Base-by-base conservation (phyloP, 2,888 invertebrate species). In the Eristalis intricaria region DNA sequence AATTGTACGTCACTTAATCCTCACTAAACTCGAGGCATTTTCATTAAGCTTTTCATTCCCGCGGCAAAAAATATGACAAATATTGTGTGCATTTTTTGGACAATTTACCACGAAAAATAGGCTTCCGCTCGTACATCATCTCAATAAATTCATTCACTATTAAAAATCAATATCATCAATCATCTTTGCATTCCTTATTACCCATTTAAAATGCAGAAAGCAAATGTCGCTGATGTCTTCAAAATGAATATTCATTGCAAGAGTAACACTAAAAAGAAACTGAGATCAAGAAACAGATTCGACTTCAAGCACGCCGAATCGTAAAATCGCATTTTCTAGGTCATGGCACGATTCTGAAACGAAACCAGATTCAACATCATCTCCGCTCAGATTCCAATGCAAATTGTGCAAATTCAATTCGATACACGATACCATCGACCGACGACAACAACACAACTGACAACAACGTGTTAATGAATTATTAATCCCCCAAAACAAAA, bases 381-480 rank as follows among this genome's bases (percentile, higher is more conserved):
- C 50, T 19, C 19, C n/a, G 32, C 3, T 50, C 8, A 35, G 32
- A 69, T 69, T 58, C 58, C 19, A 35, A 69, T 69, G 69, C 35
- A 69, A 69, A 69, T 69, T 35, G 69, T 69, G 69, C 69, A 35
- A 69, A 69, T 60, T 29, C 60, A 26, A 50, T 50, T 50, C 50
- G 50, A 50, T n/a, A 50, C n/a, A n/a, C 19, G 43, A 50, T n/a
- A 50, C n/a, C n/a, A 50, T 50, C 43, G 43, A 50, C 43, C 26
- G 26, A 26, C 43, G 43, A 50, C 43, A 19, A n/a, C n/a, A 19
- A 19, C 50, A 19, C 43, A 5, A 1, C 15, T 8, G 8, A 50
- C 50, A 19, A n/a, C 50, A 50, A 50, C 50, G 60, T 60, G 60
- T 60, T 29, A 60, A 60, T 60, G 60, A 60, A 60, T 60, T 26